Conservation (phyloP, 2,113 vertebrate species). For the Acinonyx jubatus region DNA sequence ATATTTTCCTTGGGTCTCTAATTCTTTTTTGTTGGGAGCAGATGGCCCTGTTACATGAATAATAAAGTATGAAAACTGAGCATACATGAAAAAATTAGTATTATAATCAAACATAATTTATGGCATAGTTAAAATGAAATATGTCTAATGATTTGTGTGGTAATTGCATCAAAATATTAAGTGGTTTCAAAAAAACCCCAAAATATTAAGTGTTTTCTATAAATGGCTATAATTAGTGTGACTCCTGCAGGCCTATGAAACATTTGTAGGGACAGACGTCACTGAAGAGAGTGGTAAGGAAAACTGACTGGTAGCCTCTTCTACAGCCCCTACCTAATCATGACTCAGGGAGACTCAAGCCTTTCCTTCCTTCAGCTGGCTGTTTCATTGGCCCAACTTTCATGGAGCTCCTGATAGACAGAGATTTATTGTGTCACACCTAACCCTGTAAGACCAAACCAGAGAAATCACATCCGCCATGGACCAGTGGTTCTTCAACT, state of each 20-base stretch:
- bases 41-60: constrained; percentile 28
- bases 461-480: not conserved
- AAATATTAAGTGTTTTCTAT: not conserved
- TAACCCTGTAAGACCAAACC: not conserved
- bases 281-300: not conserved
- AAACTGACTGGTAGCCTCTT: not conserved
- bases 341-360: not conserved
- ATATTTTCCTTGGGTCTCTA: constrained; percentile 49
- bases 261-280: not conserved
- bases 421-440: not conserved
- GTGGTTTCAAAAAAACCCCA: not conserved
- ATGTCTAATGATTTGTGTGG: not conserved
- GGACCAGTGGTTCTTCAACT: not conserved
- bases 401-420: not conserved
- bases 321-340: not conserved
- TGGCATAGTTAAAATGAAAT: constrained; percentile 9
- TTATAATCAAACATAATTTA: constrained; percentile 43
- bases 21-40: constrained; percentile 55
- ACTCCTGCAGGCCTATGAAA: not conserved
- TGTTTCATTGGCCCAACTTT: not conserved
- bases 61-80: constrained; percentile 51
- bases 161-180: constrained; percentile 16
- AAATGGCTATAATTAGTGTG: not conserved
- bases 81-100: not conserved
- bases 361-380: not conserved